Evolutionary conservation across 2,797 vertebrate genomes (phyloP).

Genomic region (Morelia viridis): DNA sequence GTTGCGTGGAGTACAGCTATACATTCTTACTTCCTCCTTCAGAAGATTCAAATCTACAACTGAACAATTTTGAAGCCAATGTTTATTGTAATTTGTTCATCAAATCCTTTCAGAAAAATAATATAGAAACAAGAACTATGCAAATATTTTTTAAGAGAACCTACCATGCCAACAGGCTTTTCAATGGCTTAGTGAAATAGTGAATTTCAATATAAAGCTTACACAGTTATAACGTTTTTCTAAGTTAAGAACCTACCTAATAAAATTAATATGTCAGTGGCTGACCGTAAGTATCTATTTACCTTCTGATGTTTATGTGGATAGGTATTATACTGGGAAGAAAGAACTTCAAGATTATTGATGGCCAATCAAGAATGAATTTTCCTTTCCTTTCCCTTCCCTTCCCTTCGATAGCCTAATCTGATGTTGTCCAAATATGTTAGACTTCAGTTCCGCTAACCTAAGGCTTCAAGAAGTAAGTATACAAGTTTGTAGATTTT

Average conservation of each 20-base stretch:
- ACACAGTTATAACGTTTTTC: background rate
- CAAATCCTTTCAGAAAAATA: background rate
- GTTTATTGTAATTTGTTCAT: rapidly evolving
- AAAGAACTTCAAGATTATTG: background rate
- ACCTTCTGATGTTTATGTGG: background rate
- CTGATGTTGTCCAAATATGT: background rate
- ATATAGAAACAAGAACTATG: background rate
- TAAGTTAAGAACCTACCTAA: background rate
- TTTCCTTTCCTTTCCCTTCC: background rate
- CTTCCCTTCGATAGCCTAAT: background rate
- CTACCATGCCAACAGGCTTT: background rate
- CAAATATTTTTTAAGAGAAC: background rate
- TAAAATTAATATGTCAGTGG: background rate
- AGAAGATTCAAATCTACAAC: conserved; percentile 89
- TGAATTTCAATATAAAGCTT: background rate
- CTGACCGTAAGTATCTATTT: background rate
- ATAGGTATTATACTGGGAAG: background rate
- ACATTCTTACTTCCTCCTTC: conserved; percentile 90
- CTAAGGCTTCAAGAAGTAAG: background rate
- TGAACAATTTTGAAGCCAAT: conserved; percentile 43
- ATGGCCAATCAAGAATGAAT: background rate
- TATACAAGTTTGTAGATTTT: background rate
- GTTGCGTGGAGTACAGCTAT: conserved; percentile 97
- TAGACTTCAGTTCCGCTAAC: background rate
- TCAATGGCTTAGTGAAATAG: background rate